A percentile compares a stretch with the other conserved stretches of the same genome.
Evolutionary conservation across 2,113 vertebrate genomes (phyloP).

Genomic region (Actenoides lindsayi): DNA sequence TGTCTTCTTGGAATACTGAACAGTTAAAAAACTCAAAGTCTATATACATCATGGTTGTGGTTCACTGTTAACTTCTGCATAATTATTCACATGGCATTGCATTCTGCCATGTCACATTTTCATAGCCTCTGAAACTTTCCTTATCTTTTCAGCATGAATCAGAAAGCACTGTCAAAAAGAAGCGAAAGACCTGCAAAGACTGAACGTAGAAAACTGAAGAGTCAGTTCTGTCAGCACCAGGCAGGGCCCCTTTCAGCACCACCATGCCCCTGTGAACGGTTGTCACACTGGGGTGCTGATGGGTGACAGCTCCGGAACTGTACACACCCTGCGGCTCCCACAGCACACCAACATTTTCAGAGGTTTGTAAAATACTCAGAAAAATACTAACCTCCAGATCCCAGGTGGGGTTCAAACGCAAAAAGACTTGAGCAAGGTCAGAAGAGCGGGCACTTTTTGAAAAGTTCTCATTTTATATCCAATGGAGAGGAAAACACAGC

Average conservation of each 20-base stretch:
- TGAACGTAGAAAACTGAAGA: neutral
- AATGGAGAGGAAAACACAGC: neutral
- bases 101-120: neutral
- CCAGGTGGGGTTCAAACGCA: neutral
- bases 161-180: neutral
- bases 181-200: neutral
- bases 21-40: neutral
- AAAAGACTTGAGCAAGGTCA: neutral
- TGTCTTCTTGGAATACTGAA: neutral
- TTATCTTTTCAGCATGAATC: neutral
- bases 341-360: neutral
- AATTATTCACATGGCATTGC: neutral
- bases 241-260: neutral
- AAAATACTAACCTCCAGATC: neutral
- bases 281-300: neutral
- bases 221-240: neutral
- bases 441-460: neutral
- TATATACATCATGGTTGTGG: neutral
- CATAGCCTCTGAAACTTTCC: neutral
- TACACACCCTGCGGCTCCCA: neutral
- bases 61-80: neutral
- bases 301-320: neutral
- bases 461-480: neutral
- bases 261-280: neutral
- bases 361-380: neutral